Evolutionary conservation across 2,797 vertebrate species (phyloP).

Genomic region (Pithecia hirsuta): DNA sequence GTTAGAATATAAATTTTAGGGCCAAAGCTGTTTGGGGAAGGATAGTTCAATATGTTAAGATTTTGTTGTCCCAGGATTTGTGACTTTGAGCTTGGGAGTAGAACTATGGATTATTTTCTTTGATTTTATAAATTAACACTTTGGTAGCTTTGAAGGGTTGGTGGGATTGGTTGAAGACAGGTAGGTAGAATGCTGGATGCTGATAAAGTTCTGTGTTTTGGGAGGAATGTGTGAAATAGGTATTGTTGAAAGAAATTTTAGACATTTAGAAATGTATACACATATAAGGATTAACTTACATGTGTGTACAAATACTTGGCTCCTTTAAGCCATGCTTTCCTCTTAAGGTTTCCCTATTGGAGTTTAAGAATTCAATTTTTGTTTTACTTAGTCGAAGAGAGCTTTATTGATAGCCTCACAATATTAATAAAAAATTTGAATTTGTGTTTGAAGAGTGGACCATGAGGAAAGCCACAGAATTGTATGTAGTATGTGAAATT

Average conservation of each 20-base stretch:
- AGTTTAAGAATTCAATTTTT: constrained; percentile 55
- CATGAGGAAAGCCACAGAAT: constrained; percentile 44
- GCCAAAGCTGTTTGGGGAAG: constrained; percentile 22
- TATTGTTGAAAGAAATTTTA: constrained; percentile 50
- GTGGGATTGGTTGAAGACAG: constrained; percentile 37
- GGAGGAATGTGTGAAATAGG: constrained; percentile 5
- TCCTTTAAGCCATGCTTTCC: neutral
- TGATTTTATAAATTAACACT: neutral
- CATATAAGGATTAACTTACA: neutral
- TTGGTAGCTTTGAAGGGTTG: constrained; percentile 18
- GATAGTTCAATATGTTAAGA: neutral
- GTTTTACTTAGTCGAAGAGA: constrained; percentile 32
- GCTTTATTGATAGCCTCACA: constrained; percentile 47
- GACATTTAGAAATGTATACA: neutral
- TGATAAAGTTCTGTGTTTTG: constrained; percentile 47
- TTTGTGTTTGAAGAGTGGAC: constrained; percentile 43
- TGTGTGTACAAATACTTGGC: neutral
- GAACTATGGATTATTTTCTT: constrained; percentile 1
- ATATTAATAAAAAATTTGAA: constrained; percentile 41
- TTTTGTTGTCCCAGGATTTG: neutral
- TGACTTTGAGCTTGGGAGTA: constrained; percentile 17
- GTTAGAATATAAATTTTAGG: constrained; percentile 31
- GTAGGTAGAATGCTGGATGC: neutral
- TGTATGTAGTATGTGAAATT: constrained; percentile 50
- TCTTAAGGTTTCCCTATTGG: constrained; percentile 21